Evolutionary conservation across 1,140 invertebrate genomes (phyloP).

Genomic region (Oscheius sp.): DNA sequence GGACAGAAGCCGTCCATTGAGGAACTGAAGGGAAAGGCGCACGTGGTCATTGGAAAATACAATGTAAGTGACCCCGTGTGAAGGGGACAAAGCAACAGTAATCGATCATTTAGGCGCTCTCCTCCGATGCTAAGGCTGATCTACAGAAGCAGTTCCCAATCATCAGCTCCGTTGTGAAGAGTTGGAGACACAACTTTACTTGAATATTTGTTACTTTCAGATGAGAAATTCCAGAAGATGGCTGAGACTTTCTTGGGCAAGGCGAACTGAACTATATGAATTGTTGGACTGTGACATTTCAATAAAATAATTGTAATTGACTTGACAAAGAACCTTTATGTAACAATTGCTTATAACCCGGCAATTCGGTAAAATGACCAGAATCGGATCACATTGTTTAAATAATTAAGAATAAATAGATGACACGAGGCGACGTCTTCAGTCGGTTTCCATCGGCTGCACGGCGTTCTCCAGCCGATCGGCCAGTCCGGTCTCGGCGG

Average conservation of each 20-base stretch:
- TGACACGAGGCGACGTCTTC: too few species aligned
- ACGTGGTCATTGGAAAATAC: not conserved
- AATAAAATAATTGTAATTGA: not conserved
- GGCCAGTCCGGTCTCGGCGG: not conserved
- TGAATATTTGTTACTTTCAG: not conserved
- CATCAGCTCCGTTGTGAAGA: conserved; percentile 16
- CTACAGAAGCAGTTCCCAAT: conserved; percentile 12
- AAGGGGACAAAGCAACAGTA: too few species aligned
- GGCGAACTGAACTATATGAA: too few species aligned
- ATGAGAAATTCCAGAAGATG: conserved; percentile 1
- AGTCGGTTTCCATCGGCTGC: not conserved
- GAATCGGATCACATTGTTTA: not conserved
- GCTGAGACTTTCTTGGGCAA: not conserved
- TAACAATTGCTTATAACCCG: not conserved
- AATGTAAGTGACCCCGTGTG: not conserved
- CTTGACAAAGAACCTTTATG: too few species aligned
- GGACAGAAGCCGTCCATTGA: not conserved
- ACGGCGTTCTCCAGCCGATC: not conserved
- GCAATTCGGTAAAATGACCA: not conserved
- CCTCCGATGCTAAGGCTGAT: conserved; percentile 1
- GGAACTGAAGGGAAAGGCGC: not conserved
- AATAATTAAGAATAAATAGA: not conserved
- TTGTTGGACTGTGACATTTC: too few species aligned
- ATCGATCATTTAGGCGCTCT: conserved; percentile 9
- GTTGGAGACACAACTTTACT: not conserved